phyloP scores from a whole-genome alignment of 2,888 invertebrate genomes.

The Aproaerema taeniolella region DNA sequence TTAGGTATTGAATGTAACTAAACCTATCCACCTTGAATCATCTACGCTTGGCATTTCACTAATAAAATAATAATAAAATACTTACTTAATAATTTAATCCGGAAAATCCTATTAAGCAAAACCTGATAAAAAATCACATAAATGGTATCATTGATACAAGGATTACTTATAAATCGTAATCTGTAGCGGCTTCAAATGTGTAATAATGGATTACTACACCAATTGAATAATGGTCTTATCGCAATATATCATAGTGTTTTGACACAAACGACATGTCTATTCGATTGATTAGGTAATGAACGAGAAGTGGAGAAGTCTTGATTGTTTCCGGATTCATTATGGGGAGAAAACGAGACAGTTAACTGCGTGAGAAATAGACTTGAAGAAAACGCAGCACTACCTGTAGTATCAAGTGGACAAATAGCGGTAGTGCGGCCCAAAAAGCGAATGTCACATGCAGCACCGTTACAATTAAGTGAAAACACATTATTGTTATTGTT shows the following conservation, averaged over 20 bases:
- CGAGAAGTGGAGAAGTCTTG: background rate
- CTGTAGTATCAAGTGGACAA: background rate
- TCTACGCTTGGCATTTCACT: conserved; percentile 2
- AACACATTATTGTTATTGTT: conserved; percentile 33
- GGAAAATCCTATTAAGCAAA: conserved; percentile 5
- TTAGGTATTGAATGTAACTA: conserved; percentile 3
- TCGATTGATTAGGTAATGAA: conserved; percentile 1
- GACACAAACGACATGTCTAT: conserved; percentile 4
- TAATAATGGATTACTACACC: conserved; percentile 5
- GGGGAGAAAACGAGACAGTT: conserved; percentile 1
- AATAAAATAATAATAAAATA: background rate
- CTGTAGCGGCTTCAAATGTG: too few species aligned
- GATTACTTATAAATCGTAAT: too few species aligned
- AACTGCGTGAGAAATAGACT: background rate
- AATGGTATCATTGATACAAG: too few species aligned
- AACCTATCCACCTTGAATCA: conserved; percentile 2
- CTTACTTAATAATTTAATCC: too few species aligned
- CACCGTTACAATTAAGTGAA: conserved; percentile 1
- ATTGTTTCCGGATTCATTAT: conserved; percentile 6
- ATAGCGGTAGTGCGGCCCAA: conserved; percentile 1
- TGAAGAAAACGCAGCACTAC: background rate
- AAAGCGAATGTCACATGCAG: background rate
- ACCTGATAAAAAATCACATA: conserved; percentile 2
- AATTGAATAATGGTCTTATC: conserved; percentile 5
- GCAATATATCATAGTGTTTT: conserved; percentile 7